Evolutionary conservation across 2,113 vertebrate species (phyloP).

Genomic region (Cnemophilus loriae): DNA sequence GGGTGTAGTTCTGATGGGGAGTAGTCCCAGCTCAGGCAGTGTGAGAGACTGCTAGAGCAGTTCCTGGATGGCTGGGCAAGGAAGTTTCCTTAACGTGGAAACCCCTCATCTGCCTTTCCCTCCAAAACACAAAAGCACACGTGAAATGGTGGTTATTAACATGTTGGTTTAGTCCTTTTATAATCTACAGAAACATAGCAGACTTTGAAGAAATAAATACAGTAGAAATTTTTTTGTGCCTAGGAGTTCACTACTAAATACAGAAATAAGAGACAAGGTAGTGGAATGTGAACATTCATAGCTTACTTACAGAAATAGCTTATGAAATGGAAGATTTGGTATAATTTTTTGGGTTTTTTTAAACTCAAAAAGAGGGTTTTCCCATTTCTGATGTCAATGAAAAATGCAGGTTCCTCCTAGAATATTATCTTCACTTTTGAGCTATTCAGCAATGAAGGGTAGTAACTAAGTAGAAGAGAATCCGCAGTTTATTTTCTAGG

Average conservation of each 20-base stretch:
- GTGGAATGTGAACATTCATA: not conserved
- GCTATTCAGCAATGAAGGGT: not conserved
- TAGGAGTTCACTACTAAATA: not conserved
- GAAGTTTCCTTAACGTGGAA: not conserved
- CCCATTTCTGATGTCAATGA: not conserved
- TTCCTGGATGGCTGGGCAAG: not conserved
- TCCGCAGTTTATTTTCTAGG: not conserved
- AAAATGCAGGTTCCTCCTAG: not conserved
- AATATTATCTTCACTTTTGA: not conserved
- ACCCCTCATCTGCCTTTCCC: not conserved
- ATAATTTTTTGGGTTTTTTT: not conserved
- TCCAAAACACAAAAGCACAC: not conserved
- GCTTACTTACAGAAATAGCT: not conserved
- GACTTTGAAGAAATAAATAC: not conserved
- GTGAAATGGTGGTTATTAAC: not conserved
- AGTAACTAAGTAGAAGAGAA: not conserved
- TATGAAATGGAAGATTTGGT: not conserved
- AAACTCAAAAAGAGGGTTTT: not conserved
- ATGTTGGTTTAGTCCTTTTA: not conserved
- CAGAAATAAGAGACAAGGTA: not conserved
- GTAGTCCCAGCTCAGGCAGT: not conserved
- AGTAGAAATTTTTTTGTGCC: not conserved
- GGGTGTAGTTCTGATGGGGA: not conserved
- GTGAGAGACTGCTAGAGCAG: not conserved
- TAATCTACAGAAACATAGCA: not conserved